Conservation (phyloP, 2,113 vertebrate species). For the Beaufortia kweichowensis region DNA sequence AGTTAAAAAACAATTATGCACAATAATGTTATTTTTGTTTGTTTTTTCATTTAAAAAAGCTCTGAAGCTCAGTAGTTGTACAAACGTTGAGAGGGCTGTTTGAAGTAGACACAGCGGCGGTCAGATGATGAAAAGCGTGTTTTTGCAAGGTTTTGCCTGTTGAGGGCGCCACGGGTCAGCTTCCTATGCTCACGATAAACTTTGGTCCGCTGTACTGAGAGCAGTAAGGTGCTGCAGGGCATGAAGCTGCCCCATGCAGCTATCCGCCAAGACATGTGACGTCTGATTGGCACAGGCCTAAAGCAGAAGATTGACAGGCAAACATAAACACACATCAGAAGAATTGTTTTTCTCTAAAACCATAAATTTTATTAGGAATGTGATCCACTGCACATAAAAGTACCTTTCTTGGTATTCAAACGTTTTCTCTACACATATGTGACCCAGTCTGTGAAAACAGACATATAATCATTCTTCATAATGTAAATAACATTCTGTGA, state of each 20-base stretch:
- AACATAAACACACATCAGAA: neutral
- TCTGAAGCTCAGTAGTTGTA: constrained; percentile 69
- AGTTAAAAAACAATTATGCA: neutral
- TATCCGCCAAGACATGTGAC: constrained; percentile 64
- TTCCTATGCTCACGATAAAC: constrained; percentile 59
- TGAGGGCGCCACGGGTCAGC: constrained; percentile 65
- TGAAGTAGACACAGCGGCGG: constrained; percentile 65
- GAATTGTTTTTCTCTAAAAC: neutral
- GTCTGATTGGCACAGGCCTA: constrained; percentile 65
- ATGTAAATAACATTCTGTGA: no score
- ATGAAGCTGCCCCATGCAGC: constrained; percentile 65
- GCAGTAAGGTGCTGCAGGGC: constrained; percentile 50
- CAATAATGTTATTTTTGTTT: neutral
- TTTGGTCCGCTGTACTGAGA: constrained; percentile 58
- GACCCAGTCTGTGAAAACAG: no score
- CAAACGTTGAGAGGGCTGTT: constrained; percentile 70
- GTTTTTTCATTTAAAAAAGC: neutral
- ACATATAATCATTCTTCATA: no score
- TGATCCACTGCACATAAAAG: neutral
- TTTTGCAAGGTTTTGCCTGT: constrained; percentile 70
- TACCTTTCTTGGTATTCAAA: neutral
- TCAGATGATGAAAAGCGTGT: constrained; percentile 59
- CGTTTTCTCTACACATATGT: no score
- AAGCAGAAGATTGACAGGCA: constrained; percentile 6
- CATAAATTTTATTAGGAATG: neutral